Evolutionary conservation across 2,888 invertebrate species (phyloP).

Genomic region (Sicus ferrugineus): DNA sequence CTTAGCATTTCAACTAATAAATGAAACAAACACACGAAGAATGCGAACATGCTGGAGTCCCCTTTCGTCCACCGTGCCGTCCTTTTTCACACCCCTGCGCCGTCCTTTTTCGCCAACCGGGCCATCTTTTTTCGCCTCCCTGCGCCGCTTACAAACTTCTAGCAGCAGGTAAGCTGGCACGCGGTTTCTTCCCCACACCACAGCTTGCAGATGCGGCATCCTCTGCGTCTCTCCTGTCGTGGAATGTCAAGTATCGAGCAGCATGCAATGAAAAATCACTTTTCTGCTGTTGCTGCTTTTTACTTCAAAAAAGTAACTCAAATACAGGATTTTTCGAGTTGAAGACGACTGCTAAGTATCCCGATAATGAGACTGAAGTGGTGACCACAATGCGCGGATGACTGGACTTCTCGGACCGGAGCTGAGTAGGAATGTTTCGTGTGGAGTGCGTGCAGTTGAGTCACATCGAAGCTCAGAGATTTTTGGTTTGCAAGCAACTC

Average conservation of each 20-base stretch:
- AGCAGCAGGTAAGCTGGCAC: neutral
- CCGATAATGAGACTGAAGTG: conserved; percentile 30
- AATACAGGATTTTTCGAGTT: conserved; percentile 4
- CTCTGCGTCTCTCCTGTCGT: neutral
- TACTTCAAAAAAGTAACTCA: neutral
- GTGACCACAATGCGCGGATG: conserved; percentile 23
- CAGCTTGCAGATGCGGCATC: neutral
- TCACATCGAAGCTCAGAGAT: neutral
- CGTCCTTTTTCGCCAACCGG: no score
- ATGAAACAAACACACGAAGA: conserved; percentile 21
- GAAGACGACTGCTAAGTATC: conserved; percentile 30
- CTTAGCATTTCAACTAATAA: conserved; percentile 24
- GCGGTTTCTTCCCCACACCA: neutral
- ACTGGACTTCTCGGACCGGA: conserved; percentile 8
- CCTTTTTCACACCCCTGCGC: neutral
- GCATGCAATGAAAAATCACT: conserved; percentile 19
- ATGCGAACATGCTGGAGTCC: conserved; percentile 4
- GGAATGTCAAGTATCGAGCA: conserved; percentile 25
- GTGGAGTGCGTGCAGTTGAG: neutral
- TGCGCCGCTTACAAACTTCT: neutral
- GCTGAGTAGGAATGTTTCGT: neutral
- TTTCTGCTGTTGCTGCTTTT: neutral
- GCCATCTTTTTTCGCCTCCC: no score
- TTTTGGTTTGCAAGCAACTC: no score
- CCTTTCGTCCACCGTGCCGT: neutral